phyloP scores from a whole-genome alignment of 2,113 vertebrate genomes.

The Salvelinus fontinalis region DNA sequence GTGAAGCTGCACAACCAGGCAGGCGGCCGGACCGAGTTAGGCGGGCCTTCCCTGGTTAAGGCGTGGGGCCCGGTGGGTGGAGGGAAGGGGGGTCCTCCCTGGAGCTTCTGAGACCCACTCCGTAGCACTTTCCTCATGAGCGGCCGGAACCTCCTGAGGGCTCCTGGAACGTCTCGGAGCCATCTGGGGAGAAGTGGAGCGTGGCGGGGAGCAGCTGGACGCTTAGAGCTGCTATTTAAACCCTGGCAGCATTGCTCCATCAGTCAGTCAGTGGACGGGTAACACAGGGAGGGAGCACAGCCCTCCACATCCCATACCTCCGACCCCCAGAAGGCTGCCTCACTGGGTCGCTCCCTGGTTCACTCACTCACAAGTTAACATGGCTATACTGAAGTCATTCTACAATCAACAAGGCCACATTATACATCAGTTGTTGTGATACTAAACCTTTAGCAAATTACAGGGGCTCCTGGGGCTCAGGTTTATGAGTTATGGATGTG shows the following conservation, averaged over 20 bases:
- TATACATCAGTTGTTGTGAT: no score
- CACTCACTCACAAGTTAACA: neutral
- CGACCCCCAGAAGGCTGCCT: neutral
- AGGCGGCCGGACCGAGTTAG: neutral
- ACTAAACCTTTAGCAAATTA: no score
- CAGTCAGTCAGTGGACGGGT: slow-evolving; percentile 65
- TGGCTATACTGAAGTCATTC: no score
- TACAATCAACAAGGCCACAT: no score
- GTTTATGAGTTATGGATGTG: no score
- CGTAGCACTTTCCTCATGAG: slow-evolving; percentile 73
- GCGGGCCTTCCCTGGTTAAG: slow-evolving; percentile 56
- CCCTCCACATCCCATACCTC: slow-evolving; percentile 23
- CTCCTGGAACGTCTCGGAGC: slow-evolving; percentile 75
- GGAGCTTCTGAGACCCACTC: slow-evolving; percentile 72
- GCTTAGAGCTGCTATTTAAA: slow-evolving; percentile 77
- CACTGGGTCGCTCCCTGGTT: neutral
- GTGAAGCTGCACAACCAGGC: slow-evolving; percentile 41
- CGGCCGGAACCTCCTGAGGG: slow-evolving; percentile 64
- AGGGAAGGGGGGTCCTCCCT: slow-evolving; percentile 57
- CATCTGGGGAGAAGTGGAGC: slow-evolving; percentile 80
- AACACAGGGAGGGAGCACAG: slow-evolving; percentile 47
- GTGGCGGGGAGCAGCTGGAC: slow-evolving; percentile 79
- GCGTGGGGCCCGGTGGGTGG: slow-evolving; percentile 55
- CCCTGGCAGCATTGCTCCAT: slow-evolving; percentile 69
- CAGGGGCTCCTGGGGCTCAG: no score